phyloP scores from a whole-genome alignment of 1,140 invertebrate species.

The Telenomus remus region DNA sequence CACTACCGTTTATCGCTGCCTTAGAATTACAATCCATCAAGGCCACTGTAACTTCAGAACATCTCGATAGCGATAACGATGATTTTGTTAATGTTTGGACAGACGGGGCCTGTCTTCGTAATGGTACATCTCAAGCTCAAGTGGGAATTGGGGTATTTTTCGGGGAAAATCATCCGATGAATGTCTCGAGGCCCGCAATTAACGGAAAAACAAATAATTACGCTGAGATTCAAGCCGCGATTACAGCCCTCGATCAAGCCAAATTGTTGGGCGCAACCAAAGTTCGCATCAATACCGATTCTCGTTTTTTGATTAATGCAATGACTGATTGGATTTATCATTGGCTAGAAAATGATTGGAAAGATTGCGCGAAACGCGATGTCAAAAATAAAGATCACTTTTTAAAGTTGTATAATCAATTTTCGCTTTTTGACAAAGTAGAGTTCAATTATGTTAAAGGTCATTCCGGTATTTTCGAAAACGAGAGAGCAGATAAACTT shows the following conservation, averaged over 20 bases:
- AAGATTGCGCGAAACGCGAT: neutral
- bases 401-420: neutral
- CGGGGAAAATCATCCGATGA: slow-evolving; percentile 4
- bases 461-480: neutral
- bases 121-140: neutral
- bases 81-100: slow-evolving; percentile 5
- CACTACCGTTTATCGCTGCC: too few species aligned
- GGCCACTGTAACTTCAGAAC: too few species aligned
- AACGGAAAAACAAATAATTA: neutral
- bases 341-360: slow-evolving; percentile 12
- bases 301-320: slow-evolving; percentile 2
- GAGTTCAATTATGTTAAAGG: slow-evolving; percentile 11
- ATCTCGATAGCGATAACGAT: too few species aligned
- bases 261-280: neutral
- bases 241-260: neutral
- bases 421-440: neutral
- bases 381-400: neutral
- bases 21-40: too few species aligned
- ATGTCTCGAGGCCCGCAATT: slow-evolving; percentile 2
- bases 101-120: neutral
- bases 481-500: too few species aligned
- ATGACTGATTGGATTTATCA: neutral
- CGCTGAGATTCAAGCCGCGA: slow-evolving; percentile 13
- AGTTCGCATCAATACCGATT: slow-evolving; percentile 4
- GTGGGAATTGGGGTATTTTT: slow-evolving; percentile 16